Base-by-base conservation (phyloP, 1,140 invertebrate genomes). In the Heliconius melpomene region DNA sequence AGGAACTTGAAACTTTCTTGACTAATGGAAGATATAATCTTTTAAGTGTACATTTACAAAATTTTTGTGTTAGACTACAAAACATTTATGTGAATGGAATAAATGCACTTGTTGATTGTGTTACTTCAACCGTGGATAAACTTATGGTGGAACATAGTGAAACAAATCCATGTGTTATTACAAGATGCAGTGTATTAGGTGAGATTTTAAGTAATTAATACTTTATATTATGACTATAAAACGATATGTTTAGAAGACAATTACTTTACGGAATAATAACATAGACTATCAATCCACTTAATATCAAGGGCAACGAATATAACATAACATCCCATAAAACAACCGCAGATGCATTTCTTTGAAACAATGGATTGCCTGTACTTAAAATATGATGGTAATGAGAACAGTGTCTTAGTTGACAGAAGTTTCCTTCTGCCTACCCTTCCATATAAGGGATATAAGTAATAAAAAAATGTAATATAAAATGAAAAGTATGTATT, bases 301-400 rank as follows among this genome's bases (percentile, higher is more conserved):
- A 92, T 81, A 81, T 90, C 38, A 92, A 89, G 77, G 89, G 87
- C 29, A 91, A 89, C 85, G 87, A 94, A 83, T 94, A 95, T 84
- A 95, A 94, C 88, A 92, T 95, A 70, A 95, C 94, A 46, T 93
- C 94, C 20, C 94, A 95, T 79, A 95, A 95, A 89, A 93, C 95
- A 78, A 94, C 94, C 9, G 93, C 95, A 40, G 93, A 95, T 32
- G 93, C 93, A 75, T 95, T 95, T 86, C 0, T 7, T 36, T 36
- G 7, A 36, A 36, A 36, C 32, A 36, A 36, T 36, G 3, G 40
- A 46, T 46, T 46, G 40, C 40, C 40, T 46, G 40, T 46, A 46
- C 40, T 46, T 9, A 20, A 52, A 52, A 52, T 52, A 20, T 20
- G 6, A 52, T 52, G 16, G 50, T 52, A 20, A 16, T 20, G 18